A percentile compares a stretch with the other conserved stretches of the same genome.
Conservation (phyloP, 2,113 vertebrate genomes). For the Alosa alosa region DNA sequence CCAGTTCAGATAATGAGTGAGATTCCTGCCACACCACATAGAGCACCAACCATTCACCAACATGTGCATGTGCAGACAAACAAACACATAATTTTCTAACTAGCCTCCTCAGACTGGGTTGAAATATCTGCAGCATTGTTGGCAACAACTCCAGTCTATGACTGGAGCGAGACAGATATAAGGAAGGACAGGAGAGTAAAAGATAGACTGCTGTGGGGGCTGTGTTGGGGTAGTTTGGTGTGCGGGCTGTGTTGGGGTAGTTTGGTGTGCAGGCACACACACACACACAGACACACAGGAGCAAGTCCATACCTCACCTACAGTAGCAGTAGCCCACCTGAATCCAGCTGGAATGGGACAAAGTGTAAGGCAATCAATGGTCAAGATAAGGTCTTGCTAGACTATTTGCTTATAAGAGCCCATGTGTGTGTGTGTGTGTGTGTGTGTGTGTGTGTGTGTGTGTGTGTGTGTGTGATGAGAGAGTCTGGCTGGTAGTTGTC, state of each 20-base stretch:
- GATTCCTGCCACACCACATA: background rate
- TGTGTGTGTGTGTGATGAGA: background rate
- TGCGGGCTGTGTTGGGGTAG: background rate
- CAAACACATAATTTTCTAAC: background rate
- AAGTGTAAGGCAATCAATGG: background rate
- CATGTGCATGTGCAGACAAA: too few species aligned
- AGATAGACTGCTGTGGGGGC: too few species aligned
- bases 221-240: too few species aligned
- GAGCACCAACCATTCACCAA: background rate
- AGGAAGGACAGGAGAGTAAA: background rate
- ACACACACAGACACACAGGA: background rate
- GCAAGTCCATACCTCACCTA: background rate
- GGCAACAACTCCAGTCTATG: background rate
- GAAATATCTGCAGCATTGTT: slow-evolving; percentile 25
- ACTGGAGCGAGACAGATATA: too few species aligned
- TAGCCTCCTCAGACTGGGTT: background rate
- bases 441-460: background rate
- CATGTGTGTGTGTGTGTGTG: too few species aligned
- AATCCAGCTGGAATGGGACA: background rate
- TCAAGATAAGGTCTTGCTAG: background rate
- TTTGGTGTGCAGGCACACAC: background rate
- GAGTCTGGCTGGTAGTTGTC: too few species aligned
- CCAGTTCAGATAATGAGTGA: background rate
- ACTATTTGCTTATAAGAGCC: background rate
- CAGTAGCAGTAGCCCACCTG: background rate